Evolutionary conservation across 2,888 invertebrate genomes (phyloP), one percentile per base, ranked within the genome.

Genomic region (Aleiodes alternator): DNA sequence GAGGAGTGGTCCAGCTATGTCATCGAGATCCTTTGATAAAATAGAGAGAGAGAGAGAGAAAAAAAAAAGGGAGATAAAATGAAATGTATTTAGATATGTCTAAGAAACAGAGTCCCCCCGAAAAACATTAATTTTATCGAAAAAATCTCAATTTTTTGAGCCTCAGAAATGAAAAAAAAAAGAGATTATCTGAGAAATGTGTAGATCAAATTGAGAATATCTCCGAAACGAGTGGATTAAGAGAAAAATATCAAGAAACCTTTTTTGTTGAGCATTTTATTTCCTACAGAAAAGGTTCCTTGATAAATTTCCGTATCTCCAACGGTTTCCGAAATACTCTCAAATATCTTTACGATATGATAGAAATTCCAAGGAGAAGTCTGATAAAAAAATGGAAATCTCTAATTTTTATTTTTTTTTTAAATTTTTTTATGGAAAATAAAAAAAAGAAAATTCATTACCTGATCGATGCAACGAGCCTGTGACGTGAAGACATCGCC

Each of bases 1-100:
- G 43, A 98, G 91, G 75, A 98, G 90, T 9, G 96, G 94, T 29
- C 92, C 93, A 0, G 95, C 94, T 69, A 97, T 92, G 86, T 96
- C 96, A 85, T 98, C 98, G 72, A 97, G 91, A 90, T 98, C 98
- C 90, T 96, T 90, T 56, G 81, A 53, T 66, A 69, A 43, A 68
- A 31, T 16, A 53, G 43, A 72, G 61, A 23, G 23, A 53, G 43
- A 72, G 61, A 23, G 23, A 23, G 23, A 23, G 23, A 23, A 23
- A 59, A 61, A 66, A 64, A 64, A 70, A 34, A 53, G n/a, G 29
- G 43, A 69, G 50, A 48, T 50, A 8, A 56, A 70, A 11, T 7
- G 11, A 12, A 55, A n/a, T 16, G 34, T 34, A 23, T 34, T 4
- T 3, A 6, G 34, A 34, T 34, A 34, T 6, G 34, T 34, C 5